Conservation (phyloP, 2,113 vertebrate genomes). For the Labeo catla region DNA sequence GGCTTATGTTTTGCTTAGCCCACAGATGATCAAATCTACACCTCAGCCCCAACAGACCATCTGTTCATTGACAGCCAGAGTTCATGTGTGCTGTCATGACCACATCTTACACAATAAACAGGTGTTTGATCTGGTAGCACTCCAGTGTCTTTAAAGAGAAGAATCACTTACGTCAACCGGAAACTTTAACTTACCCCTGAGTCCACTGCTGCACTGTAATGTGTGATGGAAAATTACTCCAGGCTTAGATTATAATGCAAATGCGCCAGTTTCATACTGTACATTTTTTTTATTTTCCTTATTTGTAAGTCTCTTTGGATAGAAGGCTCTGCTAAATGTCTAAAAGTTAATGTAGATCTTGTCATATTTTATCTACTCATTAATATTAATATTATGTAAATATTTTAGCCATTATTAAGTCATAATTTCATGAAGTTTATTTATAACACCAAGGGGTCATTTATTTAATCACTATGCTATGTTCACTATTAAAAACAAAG, state of each 20-base stretch:
- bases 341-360: background rate
- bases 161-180: background rate
- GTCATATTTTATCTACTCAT: background rate
- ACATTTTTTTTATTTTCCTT: background rate
- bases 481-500: background rate
- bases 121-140: conserved; percentile 55
- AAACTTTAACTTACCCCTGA: conserved; percentile 23
- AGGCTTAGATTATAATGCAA: background rate
- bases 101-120: conserved; percentile 68
- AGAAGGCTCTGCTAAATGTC: background rate
- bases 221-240: background rate
- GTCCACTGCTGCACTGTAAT: background rate
- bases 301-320: background rate
- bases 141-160: background rate
- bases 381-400: background rate
- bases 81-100: conserved; percentile 33
- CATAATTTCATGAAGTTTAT: background rate
- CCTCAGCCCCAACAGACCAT: conserved; percentile 40
- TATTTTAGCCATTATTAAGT: background rate
- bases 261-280: background rate
- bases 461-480: background rate
- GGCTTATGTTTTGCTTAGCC: conserved; percentile 68
- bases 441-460: background rate
- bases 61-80: conserved; percentile 56
- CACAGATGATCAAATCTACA: conserved; percentile 64